Conservation (phyloP, 2,113 vertebrate species). For the Alethe diademata region DNA sequence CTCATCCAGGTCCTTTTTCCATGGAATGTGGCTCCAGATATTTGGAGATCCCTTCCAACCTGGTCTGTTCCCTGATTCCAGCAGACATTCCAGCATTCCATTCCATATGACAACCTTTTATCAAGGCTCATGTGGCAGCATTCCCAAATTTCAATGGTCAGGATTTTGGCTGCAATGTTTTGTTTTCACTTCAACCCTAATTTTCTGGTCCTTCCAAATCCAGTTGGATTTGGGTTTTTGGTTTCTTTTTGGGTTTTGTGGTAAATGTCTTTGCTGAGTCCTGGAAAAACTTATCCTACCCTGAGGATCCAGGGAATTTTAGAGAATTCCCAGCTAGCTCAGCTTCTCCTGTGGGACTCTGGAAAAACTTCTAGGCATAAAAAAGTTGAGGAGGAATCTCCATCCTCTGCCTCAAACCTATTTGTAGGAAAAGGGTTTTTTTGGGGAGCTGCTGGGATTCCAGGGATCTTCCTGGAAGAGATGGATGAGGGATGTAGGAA, state of each 20-base stretch:
- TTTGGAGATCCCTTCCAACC: background rate
- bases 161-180: background rate
- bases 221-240: background rate
- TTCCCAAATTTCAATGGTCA: accelerated
- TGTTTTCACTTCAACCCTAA: accelerated
- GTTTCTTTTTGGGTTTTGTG: background rate
- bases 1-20: background rate
- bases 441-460: background rate
- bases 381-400: background rate
- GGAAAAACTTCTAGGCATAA: background rate
- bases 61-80: background rate
- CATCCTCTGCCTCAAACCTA: background rate
- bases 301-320: no score
- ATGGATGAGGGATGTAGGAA: background rate
- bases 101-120: background rate
- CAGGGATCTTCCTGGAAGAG: background rate
- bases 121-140: background rate
- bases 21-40: background rate
- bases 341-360: background rate
- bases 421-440: background rate
- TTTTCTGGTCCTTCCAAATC: background rate
- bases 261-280: background rate
- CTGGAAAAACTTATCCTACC: background rate
- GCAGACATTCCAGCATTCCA: background rate
- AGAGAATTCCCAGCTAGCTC: no score